Percentiles rank a stretch among this genome's conserved stretches.
phyloP scores from a whole-genome alignment of 2,113 vertebrate species.

The Garra rufa region DNA sequence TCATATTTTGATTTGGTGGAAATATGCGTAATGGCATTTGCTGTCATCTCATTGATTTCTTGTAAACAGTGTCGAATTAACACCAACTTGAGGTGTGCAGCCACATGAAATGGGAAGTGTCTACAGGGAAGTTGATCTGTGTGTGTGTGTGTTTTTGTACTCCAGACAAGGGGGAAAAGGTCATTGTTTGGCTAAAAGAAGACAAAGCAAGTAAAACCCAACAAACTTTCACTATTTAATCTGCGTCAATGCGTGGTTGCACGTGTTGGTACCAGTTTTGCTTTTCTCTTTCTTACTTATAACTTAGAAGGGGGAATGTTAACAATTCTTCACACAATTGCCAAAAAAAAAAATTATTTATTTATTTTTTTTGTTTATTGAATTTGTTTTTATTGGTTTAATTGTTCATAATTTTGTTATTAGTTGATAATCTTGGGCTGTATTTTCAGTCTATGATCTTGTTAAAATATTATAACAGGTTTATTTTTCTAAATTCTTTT shows the following conservation, averaged over 20 bases:
- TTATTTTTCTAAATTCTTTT: not conserved
- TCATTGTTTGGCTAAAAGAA: conserved; percentile 62
- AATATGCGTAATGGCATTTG: conserved; percentile 11
- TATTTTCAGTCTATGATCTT: not conserved
- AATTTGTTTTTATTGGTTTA: too few species aligned
- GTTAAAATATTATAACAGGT: not conserved
- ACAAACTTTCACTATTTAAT: conserved; percentile 40
- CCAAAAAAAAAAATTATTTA: not conserved
- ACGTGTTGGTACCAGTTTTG: not conserved
- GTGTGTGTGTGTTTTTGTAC: conserved; percentile 60
- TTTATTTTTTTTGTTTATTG: too few species aligned
- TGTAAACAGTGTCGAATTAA: conserved; percentile 61
- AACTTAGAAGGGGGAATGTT: not conserved
- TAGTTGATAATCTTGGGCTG: not conserved
- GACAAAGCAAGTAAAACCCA: conserved; percentile 33
- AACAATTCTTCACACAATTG: not conserved
- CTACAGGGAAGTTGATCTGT: conserved; percentile 73
- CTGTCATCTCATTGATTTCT: conserved; percentile 13
- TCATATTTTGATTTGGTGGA: conserved; percentile 19
- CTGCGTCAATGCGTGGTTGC: not conserved
- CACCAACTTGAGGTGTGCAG: conserved; percentile 26
- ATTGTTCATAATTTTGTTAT: too few species aligned
- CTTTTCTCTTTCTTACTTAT: not conserved
- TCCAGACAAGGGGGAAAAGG: conserved; percentile 76
- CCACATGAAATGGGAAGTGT: conserved; percentile 74